Conservation (phyloP, 2,113 vertebrate species). For the Oceanodroma tethys region DNA sequence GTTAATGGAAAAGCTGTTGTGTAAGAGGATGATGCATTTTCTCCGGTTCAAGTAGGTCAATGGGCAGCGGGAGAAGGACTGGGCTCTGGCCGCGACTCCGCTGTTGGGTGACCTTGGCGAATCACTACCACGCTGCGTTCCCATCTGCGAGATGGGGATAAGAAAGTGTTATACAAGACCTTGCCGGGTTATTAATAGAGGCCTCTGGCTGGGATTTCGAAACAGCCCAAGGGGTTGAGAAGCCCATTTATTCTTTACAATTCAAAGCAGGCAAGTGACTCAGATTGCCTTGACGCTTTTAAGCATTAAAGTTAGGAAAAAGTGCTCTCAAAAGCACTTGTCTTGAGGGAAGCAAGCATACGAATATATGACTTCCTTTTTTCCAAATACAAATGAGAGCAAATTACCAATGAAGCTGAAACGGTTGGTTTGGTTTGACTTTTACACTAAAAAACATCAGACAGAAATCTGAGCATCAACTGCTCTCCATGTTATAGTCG, state of each 20-base stretch:
- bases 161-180: background rate
- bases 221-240: conserved; percentile 21
- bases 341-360: background rate
- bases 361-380: background rate
- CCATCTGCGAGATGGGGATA: background rate
- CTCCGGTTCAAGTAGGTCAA: background rate
- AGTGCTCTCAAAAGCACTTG: background rate
- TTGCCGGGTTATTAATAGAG: background rate
- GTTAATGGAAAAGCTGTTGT: background rate
- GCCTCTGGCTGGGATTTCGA: background rate
- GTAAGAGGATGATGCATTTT: background rate
- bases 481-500: background rate
- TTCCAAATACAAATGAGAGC: background rate
- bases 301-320: background rate
- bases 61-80: background rate
- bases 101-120: background rate
- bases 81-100: background rate
- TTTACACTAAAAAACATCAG: background rate
- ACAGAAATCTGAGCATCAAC: background rate
- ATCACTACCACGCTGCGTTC: background rate
- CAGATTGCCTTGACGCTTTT: conserved; percentile 7
- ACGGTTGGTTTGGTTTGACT: conserved; percentile 2
- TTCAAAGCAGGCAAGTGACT: conserved; percentile 15
- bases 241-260: conserved; percentile 20
- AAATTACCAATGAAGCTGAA: background rate